A percentile compares a stretch with the other conserved stretches of the same genome.
Evolutionary conservation across 2,113 vertebrate genomes (phyloP).

Genomic region (Chaetodon trifascialis): DNA sequence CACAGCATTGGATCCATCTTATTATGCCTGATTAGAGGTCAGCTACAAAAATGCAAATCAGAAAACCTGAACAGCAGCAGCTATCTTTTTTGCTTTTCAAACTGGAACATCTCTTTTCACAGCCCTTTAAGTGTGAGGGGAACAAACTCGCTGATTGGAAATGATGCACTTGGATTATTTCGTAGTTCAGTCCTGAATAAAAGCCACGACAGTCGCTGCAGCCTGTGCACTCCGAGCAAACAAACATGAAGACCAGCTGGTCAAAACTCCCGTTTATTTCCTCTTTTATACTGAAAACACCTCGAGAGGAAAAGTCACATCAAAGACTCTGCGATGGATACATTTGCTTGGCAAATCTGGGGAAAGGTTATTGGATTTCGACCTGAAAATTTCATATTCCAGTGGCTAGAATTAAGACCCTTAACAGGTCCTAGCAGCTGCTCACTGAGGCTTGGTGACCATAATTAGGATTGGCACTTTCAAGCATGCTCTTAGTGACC

Average conservation of each 20-base stretch:
- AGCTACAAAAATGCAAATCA: constrained; percentile 43
- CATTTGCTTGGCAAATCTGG: not conserved
- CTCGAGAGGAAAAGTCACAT: constrained; percentile 7
- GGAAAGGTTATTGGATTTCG: constrained; percentile 18
- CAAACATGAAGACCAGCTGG: constrained; percentile 15
- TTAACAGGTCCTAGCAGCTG: constrained; percentile 69
- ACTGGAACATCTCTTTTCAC: constrained; percentile 8
- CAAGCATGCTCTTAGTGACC: constrained; percentile 75
- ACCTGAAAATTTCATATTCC: constrained; percentile 44
- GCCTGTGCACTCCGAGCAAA: constrained; percentile 33
- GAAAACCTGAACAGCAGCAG: constrained; percentile 20
- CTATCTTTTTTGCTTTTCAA: constrained; percentile 35
- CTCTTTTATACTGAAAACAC: constrained; percentile 14
- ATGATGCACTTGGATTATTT: constrained; percentile 14
- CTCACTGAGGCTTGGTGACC: constrained; percentile 68
- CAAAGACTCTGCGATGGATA: not conserved
- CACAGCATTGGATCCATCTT: not conserved
- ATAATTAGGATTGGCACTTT: constrained; percentile 82
- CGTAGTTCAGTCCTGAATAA: constrained; percentile 26
- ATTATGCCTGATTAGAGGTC: constrained; percentile 39
- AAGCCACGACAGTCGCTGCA: constrained; percentile 7
- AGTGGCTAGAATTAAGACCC: constrained; percentile 57
- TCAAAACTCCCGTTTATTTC: constrained; percentile 19
- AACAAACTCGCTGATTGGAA: constrained; percentile 15
- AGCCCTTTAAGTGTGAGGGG: constrained; percentile 7